These are phyloP conservation scores for Plodia interpunctella DNA, from an alignment of 1,140 invertebrate genomes.

Conservation along the genomic window DNA sequence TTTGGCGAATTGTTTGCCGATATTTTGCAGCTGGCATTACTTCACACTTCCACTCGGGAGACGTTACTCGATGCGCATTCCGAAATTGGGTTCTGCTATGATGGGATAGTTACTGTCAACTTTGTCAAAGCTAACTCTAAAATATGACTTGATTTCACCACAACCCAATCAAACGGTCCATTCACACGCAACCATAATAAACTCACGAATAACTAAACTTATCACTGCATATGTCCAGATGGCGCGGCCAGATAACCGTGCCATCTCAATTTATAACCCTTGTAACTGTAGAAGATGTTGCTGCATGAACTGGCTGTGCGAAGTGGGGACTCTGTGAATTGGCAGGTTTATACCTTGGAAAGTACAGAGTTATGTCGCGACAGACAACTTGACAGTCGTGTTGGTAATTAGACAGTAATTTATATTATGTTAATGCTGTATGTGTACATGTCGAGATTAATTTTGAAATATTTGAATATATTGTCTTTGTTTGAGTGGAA, in stretches of 20 bases:
- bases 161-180: not conserved
- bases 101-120: no score
- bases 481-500: no score
- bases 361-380: constrained; percentile 1
- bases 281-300: not conserved
- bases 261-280: not conserved
- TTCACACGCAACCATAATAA: not conserved
- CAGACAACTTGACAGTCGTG: not conserved
- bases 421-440: not conserved
- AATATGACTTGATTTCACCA: no score
- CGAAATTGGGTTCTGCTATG: no score
- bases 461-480: not conserved
- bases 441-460: not conserved
- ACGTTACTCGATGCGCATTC: no score
- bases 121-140: no score
- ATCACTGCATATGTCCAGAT: constrained; percentile 6
- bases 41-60: no score
- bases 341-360: constrained; percentile 1
- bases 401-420: not conserved
- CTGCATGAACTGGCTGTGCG: not conserved
- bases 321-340: not conserved
- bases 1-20: no score
- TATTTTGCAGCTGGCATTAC: no score
- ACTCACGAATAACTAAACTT: not conserved
- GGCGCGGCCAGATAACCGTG: constrained; percentile 5